Evolutionary conservation across 2,113 vertebrate genomes (phyloP).

Genomic region (Ciconia maguari): DNA sequence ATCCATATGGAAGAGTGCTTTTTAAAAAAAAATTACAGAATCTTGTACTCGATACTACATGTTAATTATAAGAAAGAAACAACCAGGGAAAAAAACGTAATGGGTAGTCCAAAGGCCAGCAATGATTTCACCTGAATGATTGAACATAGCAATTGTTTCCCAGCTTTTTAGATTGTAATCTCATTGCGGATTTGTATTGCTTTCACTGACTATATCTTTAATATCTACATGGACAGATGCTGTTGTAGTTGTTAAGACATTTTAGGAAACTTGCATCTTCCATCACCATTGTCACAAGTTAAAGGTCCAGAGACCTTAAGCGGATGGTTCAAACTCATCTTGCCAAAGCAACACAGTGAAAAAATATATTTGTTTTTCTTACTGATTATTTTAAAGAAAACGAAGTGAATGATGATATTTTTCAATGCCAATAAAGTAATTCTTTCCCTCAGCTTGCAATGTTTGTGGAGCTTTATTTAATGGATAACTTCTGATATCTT

Average conservation of each 20-base stretch:
- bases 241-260: conserved; percentile 20
- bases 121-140: conserved; percentile 11
- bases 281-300: conserved; percentile 44
- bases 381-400: conserved; percentile 64
- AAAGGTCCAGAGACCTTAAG: conserved; percentile 39
- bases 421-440: conserved; percentile 41
- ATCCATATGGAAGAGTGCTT: conserved; percentile 14
- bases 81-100: neutral
- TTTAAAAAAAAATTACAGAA: neutral
- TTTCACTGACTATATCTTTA: conserved; percentile 70
- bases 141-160: conserved; percentile 41
- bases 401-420: conserved; percentile 50
- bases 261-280: conserved; percentile 54
- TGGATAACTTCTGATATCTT: neutral
- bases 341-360: conserved; percentile 52
- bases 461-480: conserved; percentile 26
- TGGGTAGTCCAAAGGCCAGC: conserved; percentile 39
- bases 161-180: conserved; percentile 9
- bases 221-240: conserved; percentile 53
- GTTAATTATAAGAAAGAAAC: conserved; percentile 66
- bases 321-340: conserved; percentile 57
- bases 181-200: conserved; percentile 47
- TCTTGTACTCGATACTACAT: neutral
- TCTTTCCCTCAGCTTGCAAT: conserved; percentile 39
- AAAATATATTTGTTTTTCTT: conserved; percentile 53